These are phyloP conservation scores for Pholis gunnellus DNA, from an alignment of 2,113 vertebrate species.

Conservation along the genomic window DNA sequence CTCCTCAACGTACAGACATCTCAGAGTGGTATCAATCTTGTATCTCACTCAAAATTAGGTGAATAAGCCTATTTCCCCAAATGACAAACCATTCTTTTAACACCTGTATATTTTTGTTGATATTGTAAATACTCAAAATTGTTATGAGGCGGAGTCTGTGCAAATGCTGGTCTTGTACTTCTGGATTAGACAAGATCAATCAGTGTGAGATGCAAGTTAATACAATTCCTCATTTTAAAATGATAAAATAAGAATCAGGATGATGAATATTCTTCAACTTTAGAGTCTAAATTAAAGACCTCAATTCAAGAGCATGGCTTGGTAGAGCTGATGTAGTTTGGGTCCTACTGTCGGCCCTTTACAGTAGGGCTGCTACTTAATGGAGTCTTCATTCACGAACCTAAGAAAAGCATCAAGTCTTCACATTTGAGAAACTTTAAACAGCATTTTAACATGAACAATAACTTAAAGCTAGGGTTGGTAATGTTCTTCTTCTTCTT, in stretches of 20 bases:
- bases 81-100: conserved; percentile 23
- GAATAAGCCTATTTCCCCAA: conserved; percentile 8
- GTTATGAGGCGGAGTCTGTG: conserved; percentile 14
- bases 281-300: not conserved
- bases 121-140: conserved; percentile 76
- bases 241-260: not conserved
- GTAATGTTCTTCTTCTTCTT: not conserved
- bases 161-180: conserved; percentile 9
- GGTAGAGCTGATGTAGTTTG: not conserved
- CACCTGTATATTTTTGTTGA: conserved; percentile 76
- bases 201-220: not conserved
- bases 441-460: not conserved
- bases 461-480: not conserved
- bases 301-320: not conserved
- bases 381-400: not conserved
- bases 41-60: not conserved
- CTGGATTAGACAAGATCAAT: conserved; percentile 1
- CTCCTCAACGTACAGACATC: not conserved
- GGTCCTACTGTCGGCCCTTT: not conserved
- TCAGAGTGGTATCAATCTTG: not conserved
- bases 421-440: not conserved
- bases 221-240: not conserved
- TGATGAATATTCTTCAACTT: not conserved
- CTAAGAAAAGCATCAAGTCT: not conserved
- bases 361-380: not conserved